phyloP scores from a whole-genome alignment of 2,888 invertebrate species.

The Ariolimax columbianus region DNA sequence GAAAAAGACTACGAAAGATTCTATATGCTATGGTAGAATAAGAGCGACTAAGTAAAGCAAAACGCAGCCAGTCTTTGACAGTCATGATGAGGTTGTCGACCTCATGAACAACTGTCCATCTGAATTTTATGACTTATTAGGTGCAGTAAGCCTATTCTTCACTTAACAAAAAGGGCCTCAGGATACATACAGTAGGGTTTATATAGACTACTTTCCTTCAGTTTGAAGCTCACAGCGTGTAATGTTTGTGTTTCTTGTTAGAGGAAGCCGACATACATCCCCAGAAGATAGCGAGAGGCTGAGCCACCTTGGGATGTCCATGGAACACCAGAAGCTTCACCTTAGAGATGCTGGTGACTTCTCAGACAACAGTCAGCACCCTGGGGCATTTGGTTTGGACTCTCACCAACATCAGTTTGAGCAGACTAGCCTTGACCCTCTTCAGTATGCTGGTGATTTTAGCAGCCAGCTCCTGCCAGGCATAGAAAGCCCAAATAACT shows the following conservation, averaged over 20 bases:
- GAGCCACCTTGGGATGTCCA: slow-evolving; percentile 54
- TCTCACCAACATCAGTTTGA: slow-evolving; percentile 67
- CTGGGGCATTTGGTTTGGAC: background rate
- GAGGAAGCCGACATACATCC: slow-evolving; percentile 90
- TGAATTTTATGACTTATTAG: too few species aligned
- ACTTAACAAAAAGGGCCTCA: too few species aligned
- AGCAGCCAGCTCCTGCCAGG: slow-evolving; percentile 75
- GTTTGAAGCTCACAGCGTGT: too few species aligned
- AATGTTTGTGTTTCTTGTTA: background rate
- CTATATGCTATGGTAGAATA: too few species aligned
- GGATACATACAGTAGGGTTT: too few species aligned
- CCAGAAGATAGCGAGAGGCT: slow-evolving; percentile 89
- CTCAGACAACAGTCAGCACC: slow-evolving; percentile 58
- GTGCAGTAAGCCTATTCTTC: too few species aligned
- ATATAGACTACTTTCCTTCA: too few species aligned
- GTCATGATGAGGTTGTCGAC: too few species aligned
- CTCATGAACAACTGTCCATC: too few species aligned
- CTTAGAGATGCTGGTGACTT: slow-evolving; percentile 62
- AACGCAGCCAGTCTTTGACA: too few species aligned
- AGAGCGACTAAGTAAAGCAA: too few species aligned
- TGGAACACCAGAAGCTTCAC: slow-evolving; percentile 55
- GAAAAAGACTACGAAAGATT: too few species aligned
- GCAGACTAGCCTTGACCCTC: slow-evolving; percentile 77
- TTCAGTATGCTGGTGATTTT: slow-evolving; percentile 59
- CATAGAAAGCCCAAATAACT: slow-evolving; percentile 78